phyloP scores from a whole-genome alignment of 2,797 vertebrate species.

The Pseudocheirus occidentalis region DNA sequence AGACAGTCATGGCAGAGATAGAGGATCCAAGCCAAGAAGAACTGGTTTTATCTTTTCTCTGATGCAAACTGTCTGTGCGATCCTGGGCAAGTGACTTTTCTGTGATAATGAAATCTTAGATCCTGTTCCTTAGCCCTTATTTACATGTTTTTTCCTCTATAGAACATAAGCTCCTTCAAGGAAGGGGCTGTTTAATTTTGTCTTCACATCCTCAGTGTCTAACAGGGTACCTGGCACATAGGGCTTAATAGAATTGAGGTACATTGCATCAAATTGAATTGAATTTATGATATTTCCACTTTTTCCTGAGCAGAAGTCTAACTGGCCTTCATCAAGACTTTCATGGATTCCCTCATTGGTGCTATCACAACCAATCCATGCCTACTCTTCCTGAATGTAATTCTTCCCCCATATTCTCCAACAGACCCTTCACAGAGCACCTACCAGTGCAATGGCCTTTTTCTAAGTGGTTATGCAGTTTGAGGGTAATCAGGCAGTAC shows the following conservation, averaged over 20 bases:
- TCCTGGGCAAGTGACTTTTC: background rate
- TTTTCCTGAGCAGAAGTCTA: background rate
- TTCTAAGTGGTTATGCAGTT: background rate
- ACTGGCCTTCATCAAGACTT: background rate
- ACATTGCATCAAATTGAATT: background rate
- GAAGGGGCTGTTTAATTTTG: background rate
- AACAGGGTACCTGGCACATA: background rate
- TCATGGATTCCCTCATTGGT: background rate
- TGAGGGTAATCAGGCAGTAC: background rate
- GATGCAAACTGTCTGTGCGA: background rate
- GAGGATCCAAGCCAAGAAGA: background rate
- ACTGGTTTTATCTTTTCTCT: background rate
- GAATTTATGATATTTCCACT: background rate
- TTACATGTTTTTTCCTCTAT: background rate
- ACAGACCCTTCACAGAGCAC: background rate
- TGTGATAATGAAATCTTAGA: background rate
- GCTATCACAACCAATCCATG: background rate
- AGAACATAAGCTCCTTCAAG: background rate
- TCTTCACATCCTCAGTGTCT: background rate
- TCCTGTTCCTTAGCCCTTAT: background rate
- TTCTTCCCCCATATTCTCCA: background rate
- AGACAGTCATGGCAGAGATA: background rate
- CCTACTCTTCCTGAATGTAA: background rate
- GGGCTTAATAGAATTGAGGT: background rate
- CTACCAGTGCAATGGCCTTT: background rate